Evolutionary conservation across 1,140 invertebrate species (phyloP), one percentile per base, ranked within the genome.

Genomic region (Holotrichia oblita): DNA sequence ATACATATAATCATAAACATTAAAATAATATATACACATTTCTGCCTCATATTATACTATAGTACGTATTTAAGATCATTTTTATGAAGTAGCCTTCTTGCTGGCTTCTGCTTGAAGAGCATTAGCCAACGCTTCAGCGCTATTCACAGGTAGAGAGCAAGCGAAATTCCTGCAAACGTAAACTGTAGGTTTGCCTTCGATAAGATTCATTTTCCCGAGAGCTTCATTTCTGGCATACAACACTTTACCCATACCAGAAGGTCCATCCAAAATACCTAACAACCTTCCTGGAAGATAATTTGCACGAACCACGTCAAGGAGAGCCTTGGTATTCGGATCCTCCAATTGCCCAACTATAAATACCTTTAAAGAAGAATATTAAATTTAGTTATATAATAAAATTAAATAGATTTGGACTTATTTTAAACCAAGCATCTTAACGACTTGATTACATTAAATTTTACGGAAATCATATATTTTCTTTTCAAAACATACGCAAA

Each of bases 151-250:
- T 79, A 96, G 87, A 0, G 92, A 93, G 83, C 96, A 97, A 9
- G 92, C 89, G 80, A 92, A 92, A 83, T 94, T 91, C 61, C 93
- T 91, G 86, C 96, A 97, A 17, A 97, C 93, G 85, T 95, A 96
- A 9, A 93, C 95, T 0, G 93, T 92, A 0, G 94, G 91, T 77
- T 88, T 88, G 9, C 90, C 90, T 24, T 89, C 89, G 79, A 85
- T 87, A 88, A 81, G 83, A 82, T 83, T 80, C 44, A 85, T 77
- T 42, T 80, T 81, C 12, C 74, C 40, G 27, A 87, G 48, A 10
- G 80, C 77, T 73, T 84, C 83, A 55, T 85, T 80, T n/a, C 84
- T 79, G 0, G 77, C 64, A 72, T 86, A 86, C 0, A 85, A 79
- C 77, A 88, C 85, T 78, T 86, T 86, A 73, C 87, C 82, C n/a